A percentile compares a stretch with the other conserved stretches of the same genome.
Evolutionary conservation across 2,888 invertebrate genomes (phyloP).

Genomic region (Lacanobia wlatinum): DNA sequence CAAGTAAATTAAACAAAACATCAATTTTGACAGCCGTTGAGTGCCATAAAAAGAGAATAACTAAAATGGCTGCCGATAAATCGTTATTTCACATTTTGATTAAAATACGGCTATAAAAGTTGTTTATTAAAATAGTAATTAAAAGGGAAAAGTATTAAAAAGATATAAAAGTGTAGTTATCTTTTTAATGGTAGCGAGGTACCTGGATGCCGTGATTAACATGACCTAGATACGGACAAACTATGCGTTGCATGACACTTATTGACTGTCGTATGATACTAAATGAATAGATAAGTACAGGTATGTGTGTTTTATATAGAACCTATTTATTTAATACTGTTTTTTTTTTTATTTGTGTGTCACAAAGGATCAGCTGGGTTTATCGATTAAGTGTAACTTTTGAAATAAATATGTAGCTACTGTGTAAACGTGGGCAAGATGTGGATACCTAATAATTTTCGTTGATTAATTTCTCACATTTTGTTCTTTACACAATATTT

Average conservation of each 20-base stretch:
- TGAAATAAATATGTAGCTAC: neutral
- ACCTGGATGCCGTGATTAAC: slow-evolving; percentile 20
- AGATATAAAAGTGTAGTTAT: neutral
- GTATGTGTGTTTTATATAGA: neutral
- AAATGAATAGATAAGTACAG: neutral
- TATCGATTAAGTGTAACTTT: slow-evolving; percentile 3
- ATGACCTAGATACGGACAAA: slow-evolving; percentile 31
- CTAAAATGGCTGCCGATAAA: slow-evolving; percentile 25
- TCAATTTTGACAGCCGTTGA: neutral
- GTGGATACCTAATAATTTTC: neutral
- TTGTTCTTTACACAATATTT: neutral
- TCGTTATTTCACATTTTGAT: slow-evolving; percentile 16
- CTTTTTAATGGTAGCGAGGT: slow-evolving; percentile 4
- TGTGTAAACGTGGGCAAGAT: neutral
- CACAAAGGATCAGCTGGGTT: neutral
- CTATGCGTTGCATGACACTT: slow-evolving; percentile 5
- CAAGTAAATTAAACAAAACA: neutral
- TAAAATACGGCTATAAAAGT: neutral
- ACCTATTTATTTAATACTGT: neutral
- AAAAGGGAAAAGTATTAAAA: neutral
- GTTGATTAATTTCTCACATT: neutral
- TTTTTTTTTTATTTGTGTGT: neutral
- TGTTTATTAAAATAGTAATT: neutral
- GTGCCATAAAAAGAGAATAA: neutral
- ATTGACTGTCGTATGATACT: neutral